Evolutionary conservation across 2,888 invertebrate genomes (phyloP).

Genomic region (Ellobium chinense): DNA sequence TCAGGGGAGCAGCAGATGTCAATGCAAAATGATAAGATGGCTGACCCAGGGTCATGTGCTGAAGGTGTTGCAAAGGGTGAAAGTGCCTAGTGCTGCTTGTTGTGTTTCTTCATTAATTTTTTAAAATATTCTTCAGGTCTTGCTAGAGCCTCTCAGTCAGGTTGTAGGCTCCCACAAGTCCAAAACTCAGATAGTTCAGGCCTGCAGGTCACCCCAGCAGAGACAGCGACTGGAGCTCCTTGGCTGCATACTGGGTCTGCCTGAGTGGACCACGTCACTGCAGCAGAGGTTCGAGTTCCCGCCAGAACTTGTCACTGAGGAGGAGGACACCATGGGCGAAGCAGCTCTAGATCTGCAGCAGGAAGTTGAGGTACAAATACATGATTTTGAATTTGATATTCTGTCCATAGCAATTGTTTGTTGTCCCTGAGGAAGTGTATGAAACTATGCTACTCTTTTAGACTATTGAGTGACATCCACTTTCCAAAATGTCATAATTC

Average conservation of each 20-base stretch:
- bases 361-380: constrained; percentile 42
- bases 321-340: constrained; percentile 31
- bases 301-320: constrained; percentile 24
- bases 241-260: constrained; percentile 72
- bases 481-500: no score
- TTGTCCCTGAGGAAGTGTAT: not conserved
- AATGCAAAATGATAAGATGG: no score
- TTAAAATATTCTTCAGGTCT: constrained; percentile 59
- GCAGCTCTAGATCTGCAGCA: constrained; percentile 12
- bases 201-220: constrained; percentile 52
- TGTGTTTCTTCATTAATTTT: no score
- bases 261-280: constrained; percentile 69
- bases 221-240: constrained; percentile 64
- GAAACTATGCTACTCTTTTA: no score
- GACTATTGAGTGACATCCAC: no score
- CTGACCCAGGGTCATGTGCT: no score
- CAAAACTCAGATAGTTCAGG: constrained; percentile 64
- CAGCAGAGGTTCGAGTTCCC: constrained; percentile 43
- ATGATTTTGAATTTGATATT: not conserved
- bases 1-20: no score
- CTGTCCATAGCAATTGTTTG: not conserved
- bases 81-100: no score
- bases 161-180: constrained; percentile 74
- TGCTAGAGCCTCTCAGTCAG: constrained; percentile 73
- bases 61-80: no score